These are phyloP conservation scores for Scytalopus superciliaris DNA, from an alignment of 2,113 vertebrate species.

Conservation along the genomic window DNA sequence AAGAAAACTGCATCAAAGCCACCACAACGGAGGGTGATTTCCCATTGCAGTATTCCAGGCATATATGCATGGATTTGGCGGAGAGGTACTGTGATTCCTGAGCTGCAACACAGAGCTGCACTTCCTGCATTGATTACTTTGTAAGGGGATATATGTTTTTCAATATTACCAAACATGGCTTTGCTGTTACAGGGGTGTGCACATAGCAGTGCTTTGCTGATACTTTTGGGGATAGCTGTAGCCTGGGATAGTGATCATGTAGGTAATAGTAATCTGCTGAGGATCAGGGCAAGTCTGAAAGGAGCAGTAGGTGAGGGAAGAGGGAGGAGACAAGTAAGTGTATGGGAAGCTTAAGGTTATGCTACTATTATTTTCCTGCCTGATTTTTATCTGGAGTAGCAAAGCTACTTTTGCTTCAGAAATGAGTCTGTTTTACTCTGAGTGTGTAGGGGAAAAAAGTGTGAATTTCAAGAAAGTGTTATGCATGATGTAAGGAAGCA, in stretches of 20 bases:
- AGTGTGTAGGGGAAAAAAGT: background rate
- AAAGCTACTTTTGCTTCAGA: conserved; percentile 15
- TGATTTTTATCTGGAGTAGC: background rate
- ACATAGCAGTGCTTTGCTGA: background rate
- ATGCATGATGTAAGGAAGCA: background rate
- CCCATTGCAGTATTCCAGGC: background rate
- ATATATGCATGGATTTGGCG: accelerated
- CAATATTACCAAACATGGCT: background rate
- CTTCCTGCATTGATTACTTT: background rate
- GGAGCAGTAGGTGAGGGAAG: background rate
- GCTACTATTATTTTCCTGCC: background rate
- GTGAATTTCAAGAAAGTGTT: conserved; percentile 13
- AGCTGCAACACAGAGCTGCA: background rate
- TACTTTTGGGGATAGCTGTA: background rate
- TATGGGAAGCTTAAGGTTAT: background rate
- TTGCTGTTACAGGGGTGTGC: background rate
- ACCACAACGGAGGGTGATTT: accelerated
- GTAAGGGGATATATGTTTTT: background rate
- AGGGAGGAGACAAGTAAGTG: background rate
- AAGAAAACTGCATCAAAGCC: background rate
- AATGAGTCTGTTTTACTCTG: background rate
- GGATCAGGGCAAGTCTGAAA: background rate
- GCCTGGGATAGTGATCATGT: accelerated
- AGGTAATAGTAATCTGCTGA: background rate
- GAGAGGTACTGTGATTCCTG: background rate